phyloP scores from a whole-genome alignment of 1,140 invertebrate genomes.

The Caligus rogercresseyi region DNA sequence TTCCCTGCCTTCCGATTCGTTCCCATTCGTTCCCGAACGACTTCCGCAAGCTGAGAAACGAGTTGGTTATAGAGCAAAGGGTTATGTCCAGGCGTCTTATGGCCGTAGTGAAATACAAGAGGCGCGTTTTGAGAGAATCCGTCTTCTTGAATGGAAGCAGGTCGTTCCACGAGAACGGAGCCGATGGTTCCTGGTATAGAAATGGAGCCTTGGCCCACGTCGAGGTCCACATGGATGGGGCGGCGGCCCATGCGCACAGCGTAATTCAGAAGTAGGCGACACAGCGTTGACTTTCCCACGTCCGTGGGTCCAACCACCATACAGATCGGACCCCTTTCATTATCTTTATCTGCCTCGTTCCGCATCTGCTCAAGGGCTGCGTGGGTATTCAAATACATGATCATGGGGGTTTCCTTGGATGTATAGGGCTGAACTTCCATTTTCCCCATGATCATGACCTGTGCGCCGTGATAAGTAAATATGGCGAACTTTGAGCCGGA shows the following conservation, averaged over 20 bases:
- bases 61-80: conserved; percentile 66
- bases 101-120: conserved; percentile 82
- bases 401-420: conserved; percentile 89
- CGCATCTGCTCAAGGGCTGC: conserved; percentile 77
- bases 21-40: conserved; percentile 63
- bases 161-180: conserved; percentile 70
- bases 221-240: conserved; percentile 81
- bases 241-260: conserved; percentile 33
- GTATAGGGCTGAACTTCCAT: conserved; percentile 73
- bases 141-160: conserved; percentile 68
- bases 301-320: conserved; percentile 87
- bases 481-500: conserved; percentile 83
- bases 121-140: conserved; percentile 80
- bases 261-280: conserved; percentile 29
- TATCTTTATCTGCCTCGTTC: conserved; percentile 40
- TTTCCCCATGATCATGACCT: conserved; percentile 51
- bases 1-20: conserved; percentile 63
- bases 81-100: conserved; percentile 57
- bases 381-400: conserved; percentile 85
- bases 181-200: conserved; percentile 80
- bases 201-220: conserved; percentile 86
- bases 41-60: conserved; percentile 62
- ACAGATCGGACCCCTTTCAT: conserved; percentile 49
- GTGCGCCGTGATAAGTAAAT: conserved; percentile 88
- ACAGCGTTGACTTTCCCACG: conserved; percentile 88